These are phyloP conservation scores for Falcunculus frontatus DNA, from an alignment of 2,113 vertebrate species.

Conservation along the genomic window DNA sequence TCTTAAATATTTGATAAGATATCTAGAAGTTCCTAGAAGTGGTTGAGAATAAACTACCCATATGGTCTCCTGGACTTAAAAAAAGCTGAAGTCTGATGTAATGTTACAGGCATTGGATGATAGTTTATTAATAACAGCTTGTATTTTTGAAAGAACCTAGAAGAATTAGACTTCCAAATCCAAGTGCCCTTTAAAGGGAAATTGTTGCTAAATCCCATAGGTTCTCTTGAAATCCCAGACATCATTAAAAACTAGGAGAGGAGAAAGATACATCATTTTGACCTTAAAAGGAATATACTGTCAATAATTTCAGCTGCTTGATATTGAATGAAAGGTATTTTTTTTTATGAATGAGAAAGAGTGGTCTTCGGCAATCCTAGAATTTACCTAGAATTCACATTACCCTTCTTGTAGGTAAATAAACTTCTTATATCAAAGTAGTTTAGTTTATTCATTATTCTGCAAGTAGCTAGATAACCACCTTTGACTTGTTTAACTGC, in stretches of 20 bases:
- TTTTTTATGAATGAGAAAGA: neutral
- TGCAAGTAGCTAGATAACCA: neutral
- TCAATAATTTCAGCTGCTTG: neutral
- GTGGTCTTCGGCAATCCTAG: neutral
- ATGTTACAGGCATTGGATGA: conserved; percentile 12
- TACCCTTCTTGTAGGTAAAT: neutral
- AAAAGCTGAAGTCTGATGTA: conserved; percentile 46
- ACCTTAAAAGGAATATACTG: neutral
- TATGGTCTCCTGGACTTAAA: conserved; percentile 28
- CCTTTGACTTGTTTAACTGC: neutral
- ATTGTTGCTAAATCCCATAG: conserved; percentile 28
- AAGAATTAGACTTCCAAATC: conserved; percentile 5
- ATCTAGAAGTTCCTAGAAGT: neutral
- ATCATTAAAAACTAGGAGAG: conserved; percentile 15
- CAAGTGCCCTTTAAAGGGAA: conserved; percentile 13
- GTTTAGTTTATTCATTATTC: neutral
- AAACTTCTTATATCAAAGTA: neutral
- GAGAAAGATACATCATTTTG: neutral
- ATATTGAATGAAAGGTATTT: neutral
- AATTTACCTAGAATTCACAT: neutral
- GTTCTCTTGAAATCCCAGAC: conserved; percentile 7
- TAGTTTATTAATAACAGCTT: conserved; percentile 56
- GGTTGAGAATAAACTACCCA: conserved; percentile 10
- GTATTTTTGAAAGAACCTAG: conserved; percentile 21
- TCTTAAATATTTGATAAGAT: conserved; percentile 6